Evolutionary conservation across 2,113 vertebrate species (phyloP), one percentile per base, ranked within the genome.

Genomic region (Columba janthina): DNA sequence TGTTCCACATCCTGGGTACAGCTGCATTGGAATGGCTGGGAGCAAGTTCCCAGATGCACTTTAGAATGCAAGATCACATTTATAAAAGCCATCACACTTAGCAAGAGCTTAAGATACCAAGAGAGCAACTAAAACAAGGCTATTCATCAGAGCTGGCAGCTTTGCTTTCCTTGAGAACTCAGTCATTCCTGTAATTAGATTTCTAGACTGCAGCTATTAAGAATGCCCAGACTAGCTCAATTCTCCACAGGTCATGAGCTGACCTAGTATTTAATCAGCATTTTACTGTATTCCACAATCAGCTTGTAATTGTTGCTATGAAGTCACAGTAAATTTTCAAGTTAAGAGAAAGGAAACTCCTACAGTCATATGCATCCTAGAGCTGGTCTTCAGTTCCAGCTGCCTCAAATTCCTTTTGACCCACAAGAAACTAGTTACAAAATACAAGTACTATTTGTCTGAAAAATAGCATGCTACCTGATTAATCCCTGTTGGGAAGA

Each of bases 181-280:
- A 48, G 72, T 85, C 73, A 81, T 56, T 93, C 90, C 83, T 71
- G 72, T 93, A 92, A 92, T 92, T 89, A 92, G 56, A 86, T 71
- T 93, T 89, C 86, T 64, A 71, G 36, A 87, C 32, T 51, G 86
- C 72, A 57, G 56, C 60, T 84, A 60, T 74, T 74, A 73, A 94
- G 51, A 51, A 72, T 90, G 72, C 82, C 31, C 51, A 92, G 51
- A 69, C 61, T 95, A 83, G 36, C 69, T 92, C 42, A 83, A 28
- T 71, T 94, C 51, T 80, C 64, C 62, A 61, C 38, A 83, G 72
- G 17, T 51, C 76, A 92, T 22, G 72, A 71, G 75, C 75, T 50
- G 22, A 54, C 88, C 48, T 19, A 77, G 18, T 71, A 74, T 79
- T 86, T 86, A 65, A 93, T 56, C 31, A 88, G 29, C 36, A 77